Percentiles rank a stretch among this genome's conserved stretches.
phyloP scores from a whole-genome alignment of 2,113 vertebrate genomes.

The Sigmodon hispidus region DNA sequence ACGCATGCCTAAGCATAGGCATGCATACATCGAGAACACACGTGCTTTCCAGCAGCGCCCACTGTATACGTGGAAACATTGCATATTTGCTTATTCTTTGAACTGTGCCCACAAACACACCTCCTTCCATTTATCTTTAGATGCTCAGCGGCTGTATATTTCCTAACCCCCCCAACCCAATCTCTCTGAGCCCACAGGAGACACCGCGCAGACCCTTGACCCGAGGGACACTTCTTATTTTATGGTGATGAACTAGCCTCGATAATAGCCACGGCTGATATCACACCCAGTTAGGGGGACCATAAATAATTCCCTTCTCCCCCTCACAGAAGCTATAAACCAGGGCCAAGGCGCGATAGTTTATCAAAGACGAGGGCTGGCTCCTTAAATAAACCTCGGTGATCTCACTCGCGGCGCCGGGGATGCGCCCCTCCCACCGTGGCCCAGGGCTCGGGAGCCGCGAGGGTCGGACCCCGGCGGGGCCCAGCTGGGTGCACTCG shows the following conservation, averaged over 20 bases:
- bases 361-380: constrained; percentile 85
- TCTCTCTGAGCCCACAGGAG: constrained; percentile 80
- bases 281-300: constrained; percentile 84
- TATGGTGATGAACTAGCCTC: constrained; percentile 85
- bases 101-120: constrained; percentile 57
- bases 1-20: constrained; percentile 57
- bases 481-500: not conserved
- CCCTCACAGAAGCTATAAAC: constrained; percentile 83
- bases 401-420: constrained; percentile 84
- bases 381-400: constrained; percentile 87
- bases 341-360: constrained; percentile 80
- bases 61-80: constrained; percentile 12
- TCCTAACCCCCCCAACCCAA: constrained; percentile 26
- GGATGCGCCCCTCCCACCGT: constrained; percentile 48
- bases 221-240: constrained; percentile 82
- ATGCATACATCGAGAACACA: constrained; percentile 24
- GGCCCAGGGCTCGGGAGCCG: not conserved
- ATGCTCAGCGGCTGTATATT: constrained; percentile 71
- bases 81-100: constrained; percentile 57
- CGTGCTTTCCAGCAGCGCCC: constrained; percentile 48
- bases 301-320: constrained; percentile 85
- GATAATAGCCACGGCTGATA: constrained; percentile 83
- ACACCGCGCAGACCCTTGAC: constrained; percentile 81
- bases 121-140: constrained; percentile 72
- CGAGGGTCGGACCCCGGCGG: not conserved